These are phyloP conservation scores for Ariolimax columbianus DNA, from an alignment of 2,888 invertebrate species.

Conservation along the genomic window DNA sequence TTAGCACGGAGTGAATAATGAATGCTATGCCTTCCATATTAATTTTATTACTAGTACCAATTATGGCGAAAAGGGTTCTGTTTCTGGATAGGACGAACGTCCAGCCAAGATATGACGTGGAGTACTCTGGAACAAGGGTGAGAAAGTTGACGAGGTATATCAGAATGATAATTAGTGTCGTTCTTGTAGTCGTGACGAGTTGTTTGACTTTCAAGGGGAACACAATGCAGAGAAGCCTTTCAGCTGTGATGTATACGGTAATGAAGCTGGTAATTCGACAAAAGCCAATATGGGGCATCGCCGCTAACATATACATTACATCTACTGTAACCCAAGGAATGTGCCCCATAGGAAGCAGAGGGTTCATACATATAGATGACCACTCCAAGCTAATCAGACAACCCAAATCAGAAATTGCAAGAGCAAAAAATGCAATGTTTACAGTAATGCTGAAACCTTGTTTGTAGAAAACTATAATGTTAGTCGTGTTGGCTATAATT, in stretches of 20 bases:
- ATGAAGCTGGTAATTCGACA: not conserved
- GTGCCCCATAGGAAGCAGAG: not conserved
- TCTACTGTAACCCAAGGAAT: not conserved
- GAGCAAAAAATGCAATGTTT: slow-evolving; percentile 2
- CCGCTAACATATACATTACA: not conserved
- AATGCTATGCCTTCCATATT: not conserved
- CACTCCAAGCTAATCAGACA: not conserved
- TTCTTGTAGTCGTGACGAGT: not conserved
- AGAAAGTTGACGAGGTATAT: not conserved
- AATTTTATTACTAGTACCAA: not conserved
- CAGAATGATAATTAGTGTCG: not conserved
- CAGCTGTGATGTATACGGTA: slow-evolving; percentile 7
- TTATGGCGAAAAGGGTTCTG: not conserved
- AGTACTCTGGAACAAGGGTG: slow-evolving; percentile 1
- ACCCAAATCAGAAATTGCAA: not conserved
- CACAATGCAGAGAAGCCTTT: not conserved
- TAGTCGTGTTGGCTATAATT: not conserved
- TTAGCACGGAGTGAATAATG: not conserved
- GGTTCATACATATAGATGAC: slow-evolving; percentile 13
- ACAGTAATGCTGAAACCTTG: slow-evolving; percentile 17
- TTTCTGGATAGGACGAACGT: not conserved
- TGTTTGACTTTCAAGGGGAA: slow-evolving; percentile 12
- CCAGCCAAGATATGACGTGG: not conserved
- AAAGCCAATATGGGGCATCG: not conserved
- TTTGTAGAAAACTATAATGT: slow-evolving; percentile 17